Evolutionary conservation across 2,888 invertebrate genomes (phyloP).

Genomic region (Mermis nigrescens): DNA sequence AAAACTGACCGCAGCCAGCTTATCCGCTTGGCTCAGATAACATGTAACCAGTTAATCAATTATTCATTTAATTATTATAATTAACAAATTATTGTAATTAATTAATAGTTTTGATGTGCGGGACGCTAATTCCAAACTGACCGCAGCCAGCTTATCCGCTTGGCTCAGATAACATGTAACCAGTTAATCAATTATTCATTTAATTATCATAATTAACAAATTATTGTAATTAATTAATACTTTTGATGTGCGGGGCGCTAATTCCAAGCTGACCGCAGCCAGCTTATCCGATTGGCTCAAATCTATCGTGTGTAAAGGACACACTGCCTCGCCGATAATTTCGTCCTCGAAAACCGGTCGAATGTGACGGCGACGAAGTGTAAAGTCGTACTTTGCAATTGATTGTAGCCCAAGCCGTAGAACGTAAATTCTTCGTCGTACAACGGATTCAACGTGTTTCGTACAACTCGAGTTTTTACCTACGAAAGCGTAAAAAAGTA

Average conservation of each 20-base stretch:
- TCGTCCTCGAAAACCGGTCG: conserved; percentile 95
- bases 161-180: too few species aligned
- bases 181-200: too few species aligned
- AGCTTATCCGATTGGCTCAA: conserved; percentile 40
- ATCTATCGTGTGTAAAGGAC: conserved; percentile 42
- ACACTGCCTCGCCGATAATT: conserved; percentile 88
- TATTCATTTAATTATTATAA: too few species aligned
- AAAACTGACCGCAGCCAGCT: conserved; percentile 12
- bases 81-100: too few species aligned
- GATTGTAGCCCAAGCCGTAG: conserved; percentile 47
- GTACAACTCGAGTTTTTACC: conserved; percentile 75
- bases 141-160: conserved; percentile 19
- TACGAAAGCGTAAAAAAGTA: too few species aligned
- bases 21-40: too few species aligned
- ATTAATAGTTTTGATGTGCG: conserved; percentile 11
- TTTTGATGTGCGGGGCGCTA: conserved; percentile 10
- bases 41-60: too few species aligned
- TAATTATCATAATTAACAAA: too few species aligned
- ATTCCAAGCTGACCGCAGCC: conserved; percentile 14
- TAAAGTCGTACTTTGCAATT: conserved; percentile 51
- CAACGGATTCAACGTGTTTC: conserved; percentile 82
- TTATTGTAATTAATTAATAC: too few species aligned
- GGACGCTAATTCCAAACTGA: conserved; percentile 11
- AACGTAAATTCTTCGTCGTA: conserved; percentile 99
- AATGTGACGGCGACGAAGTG: conserved; percentile 65